phyloP scores from a whole-genome alignment of 2,888 invertebrate genomes.

The Strigamia transsilvanica region DNA sequence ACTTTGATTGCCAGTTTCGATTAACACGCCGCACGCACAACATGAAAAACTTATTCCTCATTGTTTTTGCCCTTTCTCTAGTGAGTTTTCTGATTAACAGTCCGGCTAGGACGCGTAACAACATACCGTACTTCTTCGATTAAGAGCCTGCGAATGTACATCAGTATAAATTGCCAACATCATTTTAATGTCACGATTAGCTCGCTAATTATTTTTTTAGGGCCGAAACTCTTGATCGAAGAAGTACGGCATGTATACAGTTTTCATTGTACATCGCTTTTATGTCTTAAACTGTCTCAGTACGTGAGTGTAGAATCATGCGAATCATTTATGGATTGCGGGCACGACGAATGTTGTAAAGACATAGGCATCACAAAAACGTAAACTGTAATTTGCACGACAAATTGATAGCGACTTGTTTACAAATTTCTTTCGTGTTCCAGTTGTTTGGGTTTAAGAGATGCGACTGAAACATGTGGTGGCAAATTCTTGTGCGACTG shows the following conservation, averaged over 20 bases:
- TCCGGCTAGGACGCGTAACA: too few species aligned
- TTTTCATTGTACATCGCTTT: too few species aligned
- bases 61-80: not conserved
- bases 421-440: not conserved
- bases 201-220: too few species aligned
- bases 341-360: not conserved
- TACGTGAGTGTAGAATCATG: not conserved
- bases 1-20: too few species aligned
- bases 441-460: not conserved
- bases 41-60: not conserved
- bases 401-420: too few species aligned
- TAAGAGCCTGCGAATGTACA: too few species aligned
- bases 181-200: too few species aligned
- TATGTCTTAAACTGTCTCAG: too few species aligned
- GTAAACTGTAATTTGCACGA: not conserved
- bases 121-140: too few species aligned
- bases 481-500: not conserved
- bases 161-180: too few species aligned
- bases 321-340: conserved; percentile 7
- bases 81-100: not conserved
- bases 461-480: not conserved
- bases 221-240: too few species aligned
- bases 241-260: too few species aligned
- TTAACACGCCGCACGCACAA: not conserved
- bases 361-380: not conserved